These are phyloP conservation scores for Ormyrus nitidulus DNA, from an alignment of 2,888 invertebrate genomes.

Conservation along the genomic window DNA sequence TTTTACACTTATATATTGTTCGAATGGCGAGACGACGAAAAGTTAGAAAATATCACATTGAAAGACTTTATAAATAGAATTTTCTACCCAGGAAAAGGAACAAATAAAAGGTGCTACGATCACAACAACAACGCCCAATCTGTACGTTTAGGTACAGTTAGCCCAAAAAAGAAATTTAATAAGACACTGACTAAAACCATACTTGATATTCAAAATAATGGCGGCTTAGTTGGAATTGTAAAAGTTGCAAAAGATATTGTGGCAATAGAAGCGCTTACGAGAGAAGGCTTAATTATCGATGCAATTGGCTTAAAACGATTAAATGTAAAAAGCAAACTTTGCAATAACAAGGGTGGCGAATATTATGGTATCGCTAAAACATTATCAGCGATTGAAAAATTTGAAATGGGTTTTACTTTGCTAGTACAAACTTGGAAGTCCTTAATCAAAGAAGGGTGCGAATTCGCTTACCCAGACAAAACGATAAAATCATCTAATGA, in stretches of 20 bases:
- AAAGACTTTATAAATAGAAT: conserved; percentile 87
- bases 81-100: conserved; percentile 98
- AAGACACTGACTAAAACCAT: no score
- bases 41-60: conserved; percentile 77
- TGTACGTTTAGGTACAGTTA: conserved; percentile 61
- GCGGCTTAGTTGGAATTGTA: not conserved
- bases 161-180: no score
- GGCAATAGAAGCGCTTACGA: conserved; percentile 91
- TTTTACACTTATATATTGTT: conserved; percentile 94
- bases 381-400: conserved; percentile 83
- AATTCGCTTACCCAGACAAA: not conserved
- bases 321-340: conserved; percentile 76
- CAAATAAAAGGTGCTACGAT: conserved; percentile 89
- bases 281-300: conserved; percentile 96
- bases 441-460: conserved; percentile 80
- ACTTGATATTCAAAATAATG: conserved; percentile 73
- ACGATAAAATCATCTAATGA: not conserved
- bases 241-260: conserved; percentile 89
- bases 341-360: conserved; percentile 86
- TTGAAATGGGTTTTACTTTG: conserved; percentile 85
- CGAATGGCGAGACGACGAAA: conserved; percentile 88
- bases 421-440: conserved; percentile 88
- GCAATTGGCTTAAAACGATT: conserved; percentile 82
- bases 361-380: conserved; percentile 86
- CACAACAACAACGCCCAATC: conserved; percentile 90